Evolutionary conservation across 2,113 vertebrate species (phyloP), one percentile per base, ranked within the genome.

Genomic region (Ictidomys tridecemlineatus): DNA sequence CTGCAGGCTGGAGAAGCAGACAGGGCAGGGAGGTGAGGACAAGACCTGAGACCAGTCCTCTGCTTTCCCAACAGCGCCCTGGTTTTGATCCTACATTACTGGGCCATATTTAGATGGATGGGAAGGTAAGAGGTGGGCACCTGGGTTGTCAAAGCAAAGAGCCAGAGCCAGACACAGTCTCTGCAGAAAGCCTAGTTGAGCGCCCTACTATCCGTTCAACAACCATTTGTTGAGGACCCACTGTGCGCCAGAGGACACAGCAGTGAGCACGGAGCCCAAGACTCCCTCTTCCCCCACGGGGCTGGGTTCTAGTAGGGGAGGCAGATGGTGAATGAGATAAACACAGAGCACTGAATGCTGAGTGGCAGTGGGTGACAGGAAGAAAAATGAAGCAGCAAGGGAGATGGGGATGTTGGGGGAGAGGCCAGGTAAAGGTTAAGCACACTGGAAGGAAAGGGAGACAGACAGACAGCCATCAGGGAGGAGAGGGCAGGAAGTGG

Each of bases 1-100:
- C 61, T 34, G n/a, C 90, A 28, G 39, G 8, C 0, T 0, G 13
- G 39, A 74, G 61, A 30, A 51, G 30, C 74, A 74, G 39, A 11
- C 39, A 5, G 37, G 39, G 8, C 10, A 12, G n/a, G 56, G 37
- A 34, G 4, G 8, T 4, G 0, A 58, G 14, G 5, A 32, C 4
- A 7, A 61, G 70, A 37, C 32, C 18, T 22, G 85, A 34, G 45
- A 73, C 22, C 67, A 77, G 86, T 1, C 28, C 73, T 48, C 73
- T 89, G 45, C 48, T 10, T 20, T 37, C 32, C 58, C 10, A 0
- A 32, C 53, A 17, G 83, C 22, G 18, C 9, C 73, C n/a, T 70
- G 26, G 0, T 58, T 78, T 58, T 63, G 26, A 69, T 20, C 13
- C 53, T 10, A 0, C 4, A 22, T 30, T 17, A 34, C 28, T 51